These are phyloP conservation scores for Leuciscus idus DNA, from an alignment of 2,113 vertebrate species.

Conservation along the genomic window DNA sequence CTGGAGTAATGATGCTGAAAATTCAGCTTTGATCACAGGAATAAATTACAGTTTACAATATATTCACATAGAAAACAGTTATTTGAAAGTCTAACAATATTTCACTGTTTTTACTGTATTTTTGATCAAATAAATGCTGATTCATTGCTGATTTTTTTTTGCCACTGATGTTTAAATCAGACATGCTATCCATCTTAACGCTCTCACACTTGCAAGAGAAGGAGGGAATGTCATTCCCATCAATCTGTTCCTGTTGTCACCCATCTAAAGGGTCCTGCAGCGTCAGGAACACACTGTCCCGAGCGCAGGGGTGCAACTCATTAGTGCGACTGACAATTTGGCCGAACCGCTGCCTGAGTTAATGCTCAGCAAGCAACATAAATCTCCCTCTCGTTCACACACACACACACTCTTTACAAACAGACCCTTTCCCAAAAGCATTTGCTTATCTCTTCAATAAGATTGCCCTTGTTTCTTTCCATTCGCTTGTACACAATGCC, in stretches of 20 bases:
- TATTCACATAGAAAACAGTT: too few species aligned
- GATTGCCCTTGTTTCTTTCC: constrained; percentile 48
- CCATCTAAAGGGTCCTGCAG: constrained; percentile 13
- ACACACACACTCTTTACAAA: constrained; percentile 33
- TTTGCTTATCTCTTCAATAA: constrained; percentile 41
- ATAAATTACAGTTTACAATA: too few species aligned
- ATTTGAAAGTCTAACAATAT: too few species aligned
- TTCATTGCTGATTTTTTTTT: neutral
- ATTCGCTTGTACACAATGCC: constrained; percentile 14
- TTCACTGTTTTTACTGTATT: too few species aligned
- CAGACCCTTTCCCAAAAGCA: neutral
- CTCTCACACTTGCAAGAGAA: neutral
- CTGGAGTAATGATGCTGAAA: too few species aligned
- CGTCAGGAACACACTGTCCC: constrained; percentile 72
- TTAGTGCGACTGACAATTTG: constrained; percentile 70
- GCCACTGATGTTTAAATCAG: neutral
- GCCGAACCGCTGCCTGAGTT: constrained; percentile 37
- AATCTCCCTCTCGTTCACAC: constrained; percentile 37
- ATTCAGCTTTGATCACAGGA: too few species aligned
- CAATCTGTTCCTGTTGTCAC: neutral
- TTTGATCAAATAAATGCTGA: neutral
- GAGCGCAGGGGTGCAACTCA: constrained; percentile 69
- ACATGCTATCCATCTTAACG: neutral
- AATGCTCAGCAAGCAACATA: constrained; percentile 38
- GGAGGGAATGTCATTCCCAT: neutral